Base-by-base conservation (phyloP, 2,797 vertebrate species). In the Oophaga sylvatica region DNA sequence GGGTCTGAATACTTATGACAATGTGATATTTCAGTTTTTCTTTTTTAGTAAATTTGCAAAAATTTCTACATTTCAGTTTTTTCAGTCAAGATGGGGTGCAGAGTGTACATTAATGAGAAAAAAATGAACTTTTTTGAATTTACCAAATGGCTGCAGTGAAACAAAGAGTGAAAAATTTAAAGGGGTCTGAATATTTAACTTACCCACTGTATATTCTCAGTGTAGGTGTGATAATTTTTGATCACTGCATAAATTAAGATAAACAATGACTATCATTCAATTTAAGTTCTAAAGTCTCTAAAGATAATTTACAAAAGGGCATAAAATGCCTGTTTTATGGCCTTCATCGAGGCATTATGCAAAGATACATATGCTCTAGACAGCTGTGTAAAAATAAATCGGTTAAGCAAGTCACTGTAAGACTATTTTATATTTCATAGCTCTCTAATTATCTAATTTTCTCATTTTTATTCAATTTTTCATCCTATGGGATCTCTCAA, bases 351-450 rank as follows among this genome's bases (percentile, higher is more conserved):
- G 31, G 17, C 29, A 71, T 71, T 71, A 71, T 71, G 68, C 68
- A 71, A 71, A 71, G 68, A 71, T 19, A 71, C 31, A 71, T 71
- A 71, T 71, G 68, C 68, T 71, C 31, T 71, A 71, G 68, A 31
- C 68, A 71, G 68, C 68, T 71, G 68, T 71, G 68, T 31, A 71
- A 71, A 41, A 35, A 41, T 71, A 71, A 71, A 71, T 71, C 68
- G 41, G 68, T 71, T 71, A 71, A 71, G 31, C 68, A 71, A 71
- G 68, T 71, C 68, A 41, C 9, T 17, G 41, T 71, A 71, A 35
- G 68, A 41, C 68, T 70, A 70, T 70, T 70, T 35, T 35, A 35
- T 70, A 29, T 71, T 71, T 71, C 29, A 71, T 5, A 17, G 35
- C 31, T 71, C 31, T 41, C 68, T 71, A 71, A 71, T 71, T 31